These are phyloP conservation scores for Paradoxurus hermaphroditus DNA, from an alignment of 2,113 vertebrate genomes.

Conservation along the genomic window DNA sequence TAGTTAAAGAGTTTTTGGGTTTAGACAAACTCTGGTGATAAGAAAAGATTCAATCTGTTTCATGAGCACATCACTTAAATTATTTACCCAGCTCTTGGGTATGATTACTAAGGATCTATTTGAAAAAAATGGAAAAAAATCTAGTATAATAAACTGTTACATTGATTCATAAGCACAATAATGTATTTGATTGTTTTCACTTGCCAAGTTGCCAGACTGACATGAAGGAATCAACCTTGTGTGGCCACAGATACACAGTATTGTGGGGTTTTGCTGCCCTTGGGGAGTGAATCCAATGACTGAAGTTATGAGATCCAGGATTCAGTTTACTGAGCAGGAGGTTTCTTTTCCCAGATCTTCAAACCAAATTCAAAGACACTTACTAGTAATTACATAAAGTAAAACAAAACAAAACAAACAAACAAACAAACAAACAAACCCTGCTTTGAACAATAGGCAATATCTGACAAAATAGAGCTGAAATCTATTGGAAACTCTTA, in stretches of 20 bases:
- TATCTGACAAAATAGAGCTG: neutral
- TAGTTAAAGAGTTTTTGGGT: neutral
- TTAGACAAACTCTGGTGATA: neutral
- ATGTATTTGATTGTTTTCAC: constrained; percentile 47
- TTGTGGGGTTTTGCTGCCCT: neutral
- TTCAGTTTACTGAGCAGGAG: neutral
- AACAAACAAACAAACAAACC: too few species aligned
- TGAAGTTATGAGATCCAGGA: neutral
- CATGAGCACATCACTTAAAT: neutral
- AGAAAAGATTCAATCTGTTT: neutral
- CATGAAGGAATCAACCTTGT: neutral
- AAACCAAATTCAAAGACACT: neutral
- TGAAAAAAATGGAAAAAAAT: neutral
- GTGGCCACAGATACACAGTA: neutral
- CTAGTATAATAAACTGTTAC: neutral
- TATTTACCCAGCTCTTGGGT: neutral
- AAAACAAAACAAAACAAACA: neutral
- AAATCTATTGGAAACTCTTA: neutral
- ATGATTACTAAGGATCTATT: constrained; percentile 6
- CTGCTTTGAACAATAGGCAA: neutral
- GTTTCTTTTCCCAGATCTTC: neutral
- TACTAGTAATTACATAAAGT: neutral
- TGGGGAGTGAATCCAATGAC: neutral
- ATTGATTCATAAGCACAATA: neutral
- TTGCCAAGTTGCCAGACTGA: neutral